Conservation (phyloP, 2,113 vertebrate genomes). For the Strix uralensis region DNA sequence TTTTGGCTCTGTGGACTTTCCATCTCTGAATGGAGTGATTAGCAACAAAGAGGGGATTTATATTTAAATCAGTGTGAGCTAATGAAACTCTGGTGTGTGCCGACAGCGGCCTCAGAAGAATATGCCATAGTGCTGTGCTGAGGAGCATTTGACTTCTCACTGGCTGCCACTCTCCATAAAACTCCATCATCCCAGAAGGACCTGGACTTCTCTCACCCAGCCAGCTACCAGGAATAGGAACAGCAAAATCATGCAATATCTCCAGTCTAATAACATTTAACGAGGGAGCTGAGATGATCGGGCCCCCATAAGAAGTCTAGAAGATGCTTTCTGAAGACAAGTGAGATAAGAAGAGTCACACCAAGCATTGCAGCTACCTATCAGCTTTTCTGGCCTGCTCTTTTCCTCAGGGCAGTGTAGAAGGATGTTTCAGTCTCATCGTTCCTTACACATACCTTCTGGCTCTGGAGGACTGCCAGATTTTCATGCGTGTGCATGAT, state of each 20-base stretch:
- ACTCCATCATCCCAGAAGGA: background rate
- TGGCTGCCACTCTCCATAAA: background rate
- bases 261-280: background rate
- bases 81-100: background rate
- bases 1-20: conserved; percentile 31
- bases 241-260: background rate
- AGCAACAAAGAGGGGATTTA: background rate
- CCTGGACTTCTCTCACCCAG: background rate
- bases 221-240: background rate
- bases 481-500: rapidly evolving
- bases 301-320: background rate
- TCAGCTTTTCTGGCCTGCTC: background rate
- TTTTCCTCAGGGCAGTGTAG: background rate
- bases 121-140: background rate
- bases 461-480: background rate
- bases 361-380: background rate
- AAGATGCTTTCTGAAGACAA: background rate
- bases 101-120: background rate
- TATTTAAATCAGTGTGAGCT: background rate
- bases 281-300: background rate
- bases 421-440: background rate
- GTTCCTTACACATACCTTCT: background rate
- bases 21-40: conserved; percentile 29
- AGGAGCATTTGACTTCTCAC: background rate
- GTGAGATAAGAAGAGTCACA: background rate